A percentile compares a stretch with the other conserved stretches of the same genome.
Evolutionary conservation across 92 coral and sea anemone genomes (phyloP).

Genomic region (Pocillopora meandrina): DNA sequence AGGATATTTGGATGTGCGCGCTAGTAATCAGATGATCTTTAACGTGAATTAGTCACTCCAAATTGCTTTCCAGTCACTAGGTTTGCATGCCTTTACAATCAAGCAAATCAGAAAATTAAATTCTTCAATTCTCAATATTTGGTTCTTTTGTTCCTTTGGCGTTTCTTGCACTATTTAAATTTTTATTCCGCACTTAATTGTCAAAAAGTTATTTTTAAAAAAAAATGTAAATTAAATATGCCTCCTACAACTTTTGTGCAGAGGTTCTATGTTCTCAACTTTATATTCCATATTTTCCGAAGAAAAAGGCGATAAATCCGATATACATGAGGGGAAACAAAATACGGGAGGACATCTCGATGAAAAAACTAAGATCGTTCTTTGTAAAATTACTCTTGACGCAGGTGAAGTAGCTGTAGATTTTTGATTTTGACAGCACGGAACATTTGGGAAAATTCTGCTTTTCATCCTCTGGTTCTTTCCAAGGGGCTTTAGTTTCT

Average conservation of each 20-base stretch:
- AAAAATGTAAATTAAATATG: too few species aligned
- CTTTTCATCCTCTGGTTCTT: constrained; percentile 12
- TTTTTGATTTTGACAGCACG: background rate
- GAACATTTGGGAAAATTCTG: background rate
- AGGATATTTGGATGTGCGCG: too few species aligned
- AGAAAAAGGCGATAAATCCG: constrained; percentile 31
- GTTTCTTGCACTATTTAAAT: too few species aligned
- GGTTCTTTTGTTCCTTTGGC: too few species aligned
- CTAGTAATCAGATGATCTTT: too few species aligned
- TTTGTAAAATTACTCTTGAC: constrained; percentile 3
- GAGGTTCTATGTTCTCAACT: background rate
- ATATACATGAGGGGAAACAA: constrained; percentile 26
- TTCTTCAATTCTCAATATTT: too few species aligned
- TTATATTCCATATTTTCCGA: constrained; percentile 31
- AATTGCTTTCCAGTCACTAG: too few species aligned
- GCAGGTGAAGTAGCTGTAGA: background rate
- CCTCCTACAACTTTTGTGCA: background rate
- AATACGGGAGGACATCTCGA: constrained; percentile 33
- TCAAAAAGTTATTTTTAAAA: too few species aligned
- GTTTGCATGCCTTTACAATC: too few species aligned
- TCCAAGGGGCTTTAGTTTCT: background rate
- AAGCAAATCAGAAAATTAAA: too few species aligned
- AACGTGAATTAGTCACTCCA: too few species aligned
- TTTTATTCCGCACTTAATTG: too few species aligned
- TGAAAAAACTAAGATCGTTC: constrained; percentile 24